Evolutionary conservation across 2,797 vertebrate species (phyloP).

Genomic region (Carduelis carduelis): DNA sequence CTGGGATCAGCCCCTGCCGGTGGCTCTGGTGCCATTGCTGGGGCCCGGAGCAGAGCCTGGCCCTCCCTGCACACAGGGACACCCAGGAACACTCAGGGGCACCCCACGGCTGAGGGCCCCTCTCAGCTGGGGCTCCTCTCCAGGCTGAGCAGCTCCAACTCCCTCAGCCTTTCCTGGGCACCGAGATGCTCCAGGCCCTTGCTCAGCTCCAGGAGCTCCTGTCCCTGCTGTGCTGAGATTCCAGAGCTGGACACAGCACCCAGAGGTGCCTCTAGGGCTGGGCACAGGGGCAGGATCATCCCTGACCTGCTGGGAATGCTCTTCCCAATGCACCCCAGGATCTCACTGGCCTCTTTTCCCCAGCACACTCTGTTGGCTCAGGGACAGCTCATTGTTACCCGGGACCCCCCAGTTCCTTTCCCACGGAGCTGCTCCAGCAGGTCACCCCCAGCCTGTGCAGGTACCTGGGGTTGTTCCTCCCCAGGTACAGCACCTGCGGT

Average conservation of each 20-base stretch:
- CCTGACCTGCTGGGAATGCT: neutral
- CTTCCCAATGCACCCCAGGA: neutral
- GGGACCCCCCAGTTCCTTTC: neutral
- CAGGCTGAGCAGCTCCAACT: neutral
- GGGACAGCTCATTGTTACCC: neutral
- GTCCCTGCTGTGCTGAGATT: neutral
- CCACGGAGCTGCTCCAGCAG: neutral
- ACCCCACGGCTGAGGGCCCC: neutral
- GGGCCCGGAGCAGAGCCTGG: neutral
- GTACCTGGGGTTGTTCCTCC: neutral
- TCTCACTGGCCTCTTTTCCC: neutral
- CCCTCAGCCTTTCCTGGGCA: neutral
- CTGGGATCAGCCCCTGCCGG: neutral
- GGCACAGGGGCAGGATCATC: neutral
- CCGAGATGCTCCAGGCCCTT: neutral
- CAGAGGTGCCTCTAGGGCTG: neutral
- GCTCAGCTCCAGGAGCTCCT: neutral
- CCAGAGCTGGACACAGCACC: neutral
- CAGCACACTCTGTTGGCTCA: neutral
- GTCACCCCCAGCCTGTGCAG: neutral
- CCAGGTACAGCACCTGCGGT: accelerated
- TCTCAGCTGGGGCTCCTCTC: neutral
- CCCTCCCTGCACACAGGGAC: neutral
- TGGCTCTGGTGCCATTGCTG: accelerated
- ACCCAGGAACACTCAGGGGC: accelerated